Percentiles rank a stretch among this genome's conserved stretches.
phyloP scores from a whole-genome alignment of 2,113 vertebrate species.

The Hemiprocne comata region DNA sequence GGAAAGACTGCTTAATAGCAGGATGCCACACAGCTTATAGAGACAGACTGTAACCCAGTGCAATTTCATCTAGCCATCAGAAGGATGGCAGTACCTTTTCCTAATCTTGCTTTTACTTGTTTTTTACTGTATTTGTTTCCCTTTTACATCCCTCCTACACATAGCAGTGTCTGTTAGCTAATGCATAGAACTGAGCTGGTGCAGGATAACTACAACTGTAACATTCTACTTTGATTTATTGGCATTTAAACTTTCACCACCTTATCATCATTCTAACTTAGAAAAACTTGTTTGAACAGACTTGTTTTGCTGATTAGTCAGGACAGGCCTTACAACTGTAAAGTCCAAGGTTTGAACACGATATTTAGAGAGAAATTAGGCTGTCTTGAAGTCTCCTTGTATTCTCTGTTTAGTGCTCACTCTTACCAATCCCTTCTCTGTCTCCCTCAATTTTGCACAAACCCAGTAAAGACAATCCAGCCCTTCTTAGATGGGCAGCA shows the following conservation, averaged over 20 bases:
- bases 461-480: background rate
- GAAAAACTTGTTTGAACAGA: background rate
- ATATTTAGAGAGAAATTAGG: background rate
- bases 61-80: background rate
- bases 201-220: background rate
- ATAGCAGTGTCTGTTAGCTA: background rate
- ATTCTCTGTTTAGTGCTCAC: background rate
- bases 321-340: background rate
- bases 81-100: background rate
- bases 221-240: background rate
- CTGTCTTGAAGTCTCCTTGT: background rate
- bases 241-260: background rate
- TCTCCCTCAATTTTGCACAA: background rate
- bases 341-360: background rate
- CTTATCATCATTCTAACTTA: background rate
- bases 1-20: background rate
- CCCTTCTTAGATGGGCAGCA: background rate
- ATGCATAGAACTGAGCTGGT: background rate
- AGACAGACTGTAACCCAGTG: background rate
- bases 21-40: background rate
- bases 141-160: background rate
- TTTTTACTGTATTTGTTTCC: background rate
- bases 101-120: no score
- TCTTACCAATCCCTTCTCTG: background rate
- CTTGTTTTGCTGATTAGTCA: background rate